These are phyloP conservation scores for Lepetodrilus schrolli DNA, from an alignment of 2,888 invertebrate genomes.

Conservation along the genomic window DNA sequence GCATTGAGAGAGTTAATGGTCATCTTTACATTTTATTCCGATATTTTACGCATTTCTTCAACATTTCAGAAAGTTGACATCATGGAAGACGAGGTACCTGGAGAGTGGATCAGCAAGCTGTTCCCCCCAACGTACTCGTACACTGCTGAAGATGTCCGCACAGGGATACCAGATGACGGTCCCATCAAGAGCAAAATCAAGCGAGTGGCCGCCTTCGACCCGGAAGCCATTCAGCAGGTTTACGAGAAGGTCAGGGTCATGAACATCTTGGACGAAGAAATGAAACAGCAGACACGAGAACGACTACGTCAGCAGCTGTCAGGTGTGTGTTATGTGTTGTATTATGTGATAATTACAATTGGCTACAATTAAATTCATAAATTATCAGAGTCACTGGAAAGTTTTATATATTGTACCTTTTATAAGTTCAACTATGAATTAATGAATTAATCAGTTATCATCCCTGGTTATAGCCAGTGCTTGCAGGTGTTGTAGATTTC, in stretches of 20 bases:
- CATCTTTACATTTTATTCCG: not conserved
- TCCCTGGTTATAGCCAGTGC: too few species aligned
- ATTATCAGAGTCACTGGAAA: too few species aligned
- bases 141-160: slow-evolving; percentile 55
- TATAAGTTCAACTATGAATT: too few species aligned
- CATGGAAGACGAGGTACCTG: slow-evolving; percentile 21
- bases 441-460: too few species aligned
- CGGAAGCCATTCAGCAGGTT: slow-evolving; percentile 55
- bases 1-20: not conserved
- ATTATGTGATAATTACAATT: too few species aligned
- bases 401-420: too few species aligned
- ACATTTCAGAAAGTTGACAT: not conserved
- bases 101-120: slow-evolving; percentile 70
- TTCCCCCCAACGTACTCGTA: slow-evolving; percentile 64
- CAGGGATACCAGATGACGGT: slow-evolving; percentile 43
- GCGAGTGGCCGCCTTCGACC: slow-evolving; percentile 51
- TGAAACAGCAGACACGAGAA: slow-evolving; percentile 45
- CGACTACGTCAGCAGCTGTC: too few species aligned
- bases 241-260: slow-evolving; percentile 68
- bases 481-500: too few species aligned
- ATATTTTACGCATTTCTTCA: not conserved
- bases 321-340: too few species aligned
- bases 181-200: slow-evolving; percentile 45
- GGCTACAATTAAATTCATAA: too few species aligned
- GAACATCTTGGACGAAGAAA: slow-evolving; percentile 59